A percentile compares a stretch with the other conserved stretches of the same genome.
Evolutionary conservation across 2,113 vertebrate species (phyloP).

Genomic region (Daubentonia madagascariensis): DNA sequence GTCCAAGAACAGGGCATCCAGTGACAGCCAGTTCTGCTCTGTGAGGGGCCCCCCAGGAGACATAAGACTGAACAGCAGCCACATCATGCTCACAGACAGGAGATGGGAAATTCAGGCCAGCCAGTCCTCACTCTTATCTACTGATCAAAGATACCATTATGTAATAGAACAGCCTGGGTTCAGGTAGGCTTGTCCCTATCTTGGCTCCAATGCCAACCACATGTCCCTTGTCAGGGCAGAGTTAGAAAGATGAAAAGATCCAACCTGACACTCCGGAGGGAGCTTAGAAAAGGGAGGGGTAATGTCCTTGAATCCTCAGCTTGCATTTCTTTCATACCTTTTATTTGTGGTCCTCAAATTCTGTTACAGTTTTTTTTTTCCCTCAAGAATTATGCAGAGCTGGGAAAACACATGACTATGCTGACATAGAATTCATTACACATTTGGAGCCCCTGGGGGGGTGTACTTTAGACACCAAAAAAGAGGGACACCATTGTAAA

Average conservation of each 20-base stretch:
- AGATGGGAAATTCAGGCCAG: neutral
- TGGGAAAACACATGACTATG: rapidly evolving
- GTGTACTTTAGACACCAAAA: neutral
- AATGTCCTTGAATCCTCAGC: rapidly evolving
- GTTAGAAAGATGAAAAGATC: rapidly evolving
- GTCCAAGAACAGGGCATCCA: neutral
- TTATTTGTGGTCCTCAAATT: neutral
- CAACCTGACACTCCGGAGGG: rapidly evolving
- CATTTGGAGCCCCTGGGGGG: neutral
- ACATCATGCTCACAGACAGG: no score
- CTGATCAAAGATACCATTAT: neutral
- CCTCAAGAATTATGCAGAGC: neutral
- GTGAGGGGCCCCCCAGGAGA: rapidly evolving
- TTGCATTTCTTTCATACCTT: rapidly evolving
- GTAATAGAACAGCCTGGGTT: neutral
- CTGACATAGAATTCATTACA: rapidly evolving
- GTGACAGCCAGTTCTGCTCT: neutral
- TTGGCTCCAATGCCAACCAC: neutral
- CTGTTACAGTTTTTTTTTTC: no score
- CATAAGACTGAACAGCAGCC: neutral
- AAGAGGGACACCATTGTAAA: neutral
- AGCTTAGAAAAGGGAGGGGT: no score
- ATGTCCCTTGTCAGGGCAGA: neutral
- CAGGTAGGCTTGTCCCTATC: neutral
- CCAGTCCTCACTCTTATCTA: neutral